Evolutionary conservation across 1,140 invertebrate species (phyloP).

Genomic region (Anoplolepis gracilipes): DNA sequence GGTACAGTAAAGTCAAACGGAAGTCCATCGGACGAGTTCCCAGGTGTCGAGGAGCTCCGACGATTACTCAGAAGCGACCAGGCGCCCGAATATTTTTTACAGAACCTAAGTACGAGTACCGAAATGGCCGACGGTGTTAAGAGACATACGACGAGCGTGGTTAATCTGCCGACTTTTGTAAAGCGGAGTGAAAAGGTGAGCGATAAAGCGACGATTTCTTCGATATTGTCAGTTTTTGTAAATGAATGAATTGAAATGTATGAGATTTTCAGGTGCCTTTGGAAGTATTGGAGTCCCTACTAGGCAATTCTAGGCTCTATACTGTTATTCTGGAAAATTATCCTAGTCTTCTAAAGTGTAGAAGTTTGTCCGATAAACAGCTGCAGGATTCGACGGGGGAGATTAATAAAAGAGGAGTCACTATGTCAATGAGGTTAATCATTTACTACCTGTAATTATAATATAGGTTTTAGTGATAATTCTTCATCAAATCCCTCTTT

Average conservation of each 20-base stretch:
- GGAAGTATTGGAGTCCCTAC: slow-evolving; percentile 89
- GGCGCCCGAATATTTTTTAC: slow-evolving; percentile 89
- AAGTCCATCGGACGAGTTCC: slow-evolving; percentile 86
- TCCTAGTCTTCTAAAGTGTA: slow-evolving; percentile 88
- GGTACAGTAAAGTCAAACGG: slow-evolving; percentile 79
- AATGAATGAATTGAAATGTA: neutral
- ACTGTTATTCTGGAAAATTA: slow-evolving; percentile 91
- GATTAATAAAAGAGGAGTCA: slow-evolving; percentile 86
- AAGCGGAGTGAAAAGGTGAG: slow-evolving; percentile 89
- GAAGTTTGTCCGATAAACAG: slow-evolving; percentile 89
- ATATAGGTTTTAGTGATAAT: neutral
- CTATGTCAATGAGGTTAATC: slow-evolving; percentile 87
- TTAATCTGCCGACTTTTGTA: slow-evolving; percentile 91
- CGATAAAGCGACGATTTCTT: neutral
- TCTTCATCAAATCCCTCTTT: neutral
- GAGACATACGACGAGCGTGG: slow-evolving; percentile 87
- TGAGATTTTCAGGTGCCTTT: slow-evolving; percentile 87
- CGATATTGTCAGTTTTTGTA: neutral
- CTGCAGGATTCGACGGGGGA: slow-evolving; percentile 85
- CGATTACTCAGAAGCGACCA: slow-evolving; percentile 88
- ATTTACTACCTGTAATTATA: neutral
- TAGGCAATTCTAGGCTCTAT: slow-evolving; percentile 89
- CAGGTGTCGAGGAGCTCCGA: slow-evolving; percentile 89
- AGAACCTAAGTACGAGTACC: slow-evolving; percentile 87
- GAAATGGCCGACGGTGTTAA: slow-evolving; percentile 76